A percentile compares a stretch with the other conserved stretches of the same genome.
Evolutionary conservation across 2,797 vertebrate species (phyloP).

Genomic region (Xiphophorus birchmanni): DNA sequence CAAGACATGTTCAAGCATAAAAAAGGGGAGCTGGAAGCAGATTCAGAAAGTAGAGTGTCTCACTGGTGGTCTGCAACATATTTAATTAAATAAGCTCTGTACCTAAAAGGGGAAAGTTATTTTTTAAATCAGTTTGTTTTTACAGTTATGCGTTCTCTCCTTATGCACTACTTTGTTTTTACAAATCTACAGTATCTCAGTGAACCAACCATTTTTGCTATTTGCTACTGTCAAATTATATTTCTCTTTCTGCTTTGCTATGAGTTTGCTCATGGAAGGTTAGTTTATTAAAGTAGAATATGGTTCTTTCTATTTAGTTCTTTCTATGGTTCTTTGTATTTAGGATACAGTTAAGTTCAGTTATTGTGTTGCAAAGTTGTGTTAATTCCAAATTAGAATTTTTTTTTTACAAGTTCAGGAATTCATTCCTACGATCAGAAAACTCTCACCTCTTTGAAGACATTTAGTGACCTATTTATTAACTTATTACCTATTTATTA

Average conservation of each 20-base stretch:
- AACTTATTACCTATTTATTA: too few species aligned
- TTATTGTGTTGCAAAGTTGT: background rate
- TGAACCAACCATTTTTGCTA: background rate
- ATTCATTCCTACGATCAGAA: background rate
- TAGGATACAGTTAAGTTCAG: background rate
- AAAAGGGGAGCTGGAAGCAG: constrained; percentile 30
- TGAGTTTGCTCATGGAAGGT: background rate
- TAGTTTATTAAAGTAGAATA: background rate
- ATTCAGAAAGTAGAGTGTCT: constrained; percentile 52
- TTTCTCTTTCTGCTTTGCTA: background rate
- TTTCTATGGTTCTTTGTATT: background rate
- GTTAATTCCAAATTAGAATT: background rate
- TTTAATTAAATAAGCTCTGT: background rate
- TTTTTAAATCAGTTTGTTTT: constrained; percentile 12
- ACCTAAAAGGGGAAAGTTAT: background rate
- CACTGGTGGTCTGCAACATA: constrained; percentile 20
- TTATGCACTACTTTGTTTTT: constrained; percentile 6
- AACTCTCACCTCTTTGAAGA: background rate
- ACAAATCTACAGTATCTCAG: background rate
- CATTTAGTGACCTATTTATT: background rate
- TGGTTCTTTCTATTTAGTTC: too few species aligned
- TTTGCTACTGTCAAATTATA: constrained; percentile 1
- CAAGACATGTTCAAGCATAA: constrained; percentile 24
- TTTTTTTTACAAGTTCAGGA: background rate
- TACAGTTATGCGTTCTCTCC: too few species aligned